phyloP scores from a whole-genome alignment of 2,888 invertebrate genomes.

The Neuroscelio doddi region DNA sequence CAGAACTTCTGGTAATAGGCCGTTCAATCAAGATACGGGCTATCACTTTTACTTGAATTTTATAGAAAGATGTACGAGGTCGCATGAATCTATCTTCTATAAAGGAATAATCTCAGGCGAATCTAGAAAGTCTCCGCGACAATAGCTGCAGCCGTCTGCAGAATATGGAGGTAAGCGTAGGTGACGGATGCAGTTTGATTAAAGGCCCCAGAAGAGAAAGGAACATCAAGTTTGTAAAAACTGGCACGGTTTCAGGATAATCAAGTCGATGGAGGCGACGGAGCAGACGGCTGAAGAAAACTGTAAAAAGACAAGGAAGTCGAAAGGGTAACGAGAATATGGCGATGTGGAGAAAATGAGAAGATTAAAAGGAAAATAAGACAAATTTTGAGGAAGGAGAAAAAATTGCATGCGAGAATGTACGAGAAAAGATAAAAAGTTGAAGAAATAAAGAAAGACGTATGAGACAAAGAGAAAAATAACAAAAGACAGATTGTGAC shows the following conservation, averaged over 20 bases:
- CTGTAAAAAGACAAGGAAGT: not conserved
- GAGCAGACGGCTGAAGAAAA: constrained; percentile 3
- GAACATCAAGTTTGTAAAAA: constrained; percentile 50
- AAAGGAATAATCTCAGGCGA: constrained; percentile 39
- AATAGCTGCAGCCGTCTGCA: constrained; percentile 47
- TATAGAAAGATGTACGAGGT: constrained; percentile 16
- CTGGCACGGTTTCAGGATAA: constrained; percentile 47
- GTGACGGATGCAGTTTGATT: constrained; percentile 62
- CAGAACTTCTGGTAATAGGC: constrained; percentile 11
- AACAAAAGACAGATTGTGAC: constrained; percentile 42
- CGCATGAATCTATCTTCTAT: constrained; percentile 8
- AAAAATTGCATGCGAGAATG: not conserved
- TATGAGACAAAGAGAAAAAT: constrained; percentile 30
- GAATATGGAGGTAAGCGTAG: constrained; percentile 54
- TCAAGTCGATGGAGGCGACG: constrained; percentile 1
- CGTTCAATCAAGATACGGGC: constrained; percentile 13
- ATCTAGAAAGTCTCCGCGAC: constrained; percentile 46
- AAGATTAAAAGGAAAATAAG: constrained; percentile 6
- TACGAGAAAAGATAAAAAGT: constrained; percentile 13
- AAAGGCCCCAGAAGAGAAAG: constrained; percentile 54
- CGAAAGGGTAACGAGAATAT: not conserved
- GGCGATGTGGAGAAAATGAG: constrained; percentile 4
- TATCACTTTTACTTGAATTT: constrained; percentile 19
- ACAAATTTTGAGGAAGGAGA: not conserved
- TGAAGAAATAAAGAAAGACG: constrained; percentile 1